Percentiles rank a stretch among this genome's conserved stretches.
These are phyloP conservation scores for Tragelaphus oryx DNA, from an alignment of 2,797 vertebrate species.

Conservation along the genomic window DNA sequence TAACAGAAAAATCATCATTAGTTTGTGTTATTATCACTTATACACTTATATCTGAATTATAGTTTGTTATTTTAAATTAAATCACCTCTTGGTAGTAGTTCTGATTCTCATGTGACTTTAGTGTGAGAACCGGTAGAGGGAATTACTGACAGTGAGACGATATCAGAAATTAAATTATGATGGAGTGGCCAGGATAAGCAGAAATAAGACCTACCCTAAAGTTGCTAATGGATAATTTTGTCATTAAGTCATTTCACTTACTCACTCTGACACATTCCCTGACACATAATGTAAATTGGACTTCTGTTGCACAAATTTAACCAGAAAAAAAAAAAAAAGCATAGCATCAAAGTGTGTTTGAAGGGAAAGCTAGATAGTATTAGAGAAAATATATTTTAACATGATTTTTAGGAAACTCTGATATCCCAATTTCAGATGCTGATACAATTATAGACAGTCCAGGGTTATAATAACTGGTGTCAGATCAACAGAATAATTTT, in stretches of 20 bases:
- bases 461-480: not conserved
- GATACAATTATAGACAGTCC: not conserved
- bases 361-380: not conserved
- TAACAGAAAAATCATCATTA: not conserved
- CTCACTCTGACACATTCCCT: slow-evolving; percentile 42
- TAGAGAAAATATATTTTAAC: not conserved
- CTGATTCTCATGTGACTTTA: not conserved
- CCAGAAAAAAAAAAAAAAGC: slow-evolving; percentile 36
- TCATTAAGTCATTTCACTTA: slow-evolving; percentile 63
- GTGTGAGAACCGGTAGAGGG: not conserved
- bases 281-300: slow-evolving; percentile 49
- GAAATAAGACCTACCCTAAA: slow-evolving; percentile 36
- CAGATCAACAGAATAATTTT: not conserved
- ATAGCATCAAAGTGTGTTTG: not conserved
- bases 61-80: slow-evolving; percentile 39
- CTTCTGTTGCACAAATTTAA: slow-evolving; percentile 36
- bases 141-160: slow-evolving; percentile 48
- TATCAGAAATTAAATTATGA: slow-evolving; percentile 53
- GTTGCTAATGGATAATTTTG: slow-evolving; percentile 66
- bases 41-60: not conserved
- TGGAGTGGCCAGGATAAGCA: not conserved
- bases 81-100: not conserved
- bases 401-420: not conserved
- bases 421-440: slow-evolving; percentile 30
- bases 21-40: not conserved